phyloP scores from a whole-genome alignment of 2,113 vertebrate genomes.

The Stigmatopora argus region DNA sequence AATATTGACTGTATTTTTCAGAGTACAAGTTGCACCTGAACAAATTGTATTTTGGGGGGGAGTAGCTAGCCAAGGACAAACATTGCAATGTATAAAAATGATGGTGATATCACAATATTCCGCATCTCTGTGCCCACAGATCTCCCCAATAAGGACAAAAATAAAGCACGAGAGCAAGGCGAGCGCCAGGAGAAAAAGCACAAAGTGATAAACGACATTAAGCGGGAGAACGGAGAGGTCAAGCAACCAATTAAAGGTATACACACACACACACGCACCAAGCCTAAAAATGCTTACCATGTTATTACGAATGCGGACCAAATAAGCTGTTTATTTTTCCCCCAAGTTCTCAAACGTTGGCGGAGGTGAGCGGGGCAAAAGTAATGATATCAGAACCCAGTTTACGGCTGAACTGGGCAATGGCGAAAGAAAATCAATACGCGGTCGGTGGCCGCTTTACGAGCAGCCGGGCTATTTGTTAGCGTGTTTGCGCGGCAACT shows the following conservation, averaged over 20 bases:
- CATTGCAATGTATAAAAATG: too few relatives aligned
- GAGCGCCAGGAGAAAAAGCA: constrained; percentile 74
- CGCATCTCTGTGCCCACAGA: constrained; percentile 63
- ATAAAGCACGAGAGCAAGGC: constrained; percentile 34
- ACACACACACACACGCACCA: too few relatives aligned
- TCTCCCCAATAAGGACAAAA: constrained; percentile 79
- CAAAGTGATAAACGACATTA: constrained; percentile 86
- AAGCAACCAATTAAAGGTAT: constrained; percentile 87
- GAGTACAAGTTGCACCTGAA: too few relatives aligned
- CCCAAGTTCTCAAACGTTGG: constrained; percentile 10
- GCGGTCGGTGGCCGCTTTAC: constrained; percentile 35
- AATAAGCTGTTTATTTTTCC: too few relatives aligned
- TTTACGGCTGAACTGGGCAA: constrained; percentile 20
- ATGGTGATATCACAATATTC: too few relatives aligned
- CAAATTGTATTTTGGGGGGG: too few relatives aligned
- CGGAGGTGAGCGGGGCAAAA: background rate
- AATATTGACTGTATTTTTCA: too few relatives aligned
- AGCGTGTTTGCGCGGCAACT: constrained; percentile 7
- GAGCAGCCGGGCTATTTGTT: constrained; percentile 8
- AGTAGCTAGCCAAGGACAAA: too few relatives aligned
- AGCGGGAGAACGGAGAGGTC: constrained; percentile 92
- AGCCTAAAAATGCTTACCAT: too few relatives aligned
- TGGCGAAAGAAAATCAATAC: constrained; percentile 53
- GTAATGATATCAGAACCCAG: constrained; percentile 35
- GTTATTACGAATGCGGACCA: too few relatives aligned